These are phyloP conservation scores for Gerris buenoi DNA, from an alignment of 1,140 invertebrate species.

Conservation along the genomic window DNA sequence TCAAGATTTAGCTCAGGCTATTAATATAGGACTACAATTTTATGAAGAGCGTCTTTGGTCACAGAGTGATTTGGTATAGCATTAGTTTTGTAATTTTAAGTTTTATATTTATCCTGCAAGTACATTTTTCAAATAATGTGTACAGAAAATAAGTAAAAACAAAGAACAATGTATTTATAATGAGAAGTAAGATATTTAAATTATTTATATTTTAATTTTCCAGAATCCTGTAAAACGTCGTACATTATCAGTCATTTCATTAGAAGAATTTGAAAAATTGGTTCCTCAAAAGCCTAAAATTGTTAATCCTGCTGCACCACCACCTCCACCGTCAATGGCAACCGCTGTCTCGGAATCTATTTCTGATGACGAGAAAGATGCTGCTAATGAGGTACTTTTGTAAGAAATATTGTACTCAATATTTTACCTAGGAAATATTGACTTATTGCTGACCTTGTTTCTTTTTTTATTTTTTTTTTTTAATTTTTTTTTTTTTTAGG, in stretches of 20 bases:
- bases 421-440: too few species aligned
- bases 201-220: conserved; percentile 28
- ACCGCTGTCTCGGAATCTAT: conserved; percentile 11
- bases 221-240: not conserved
- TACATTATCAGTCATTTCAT: conserved; percentile 45
- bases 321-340: conserved; percentile 48
- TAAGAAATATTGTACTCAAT: too few species aligned
- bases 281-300: conserved; percentile 44
- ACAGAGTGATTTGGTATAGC: not conserved
- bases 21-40: conserved; percentile 86
- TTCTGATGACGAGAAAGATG: conserved; percentile 11
- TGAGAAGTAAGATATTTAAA: not conserved
- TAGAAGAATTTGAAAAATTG: conserved; percentile 73
- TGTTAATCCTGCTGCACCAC: conserved; percentile 50
- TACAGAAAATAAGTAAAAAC: too few species aligned
- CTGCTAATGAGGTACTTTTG: not conserved
- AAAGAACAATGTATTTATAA: too few species aligned
- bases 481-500: too few species aligned
- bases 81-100: too few species aligned
- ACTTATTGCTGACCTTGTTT: too few species aligned
- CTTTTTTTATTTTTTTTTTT: too few species aligned
- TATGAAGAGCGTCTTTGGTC: conserved; percentile 68
- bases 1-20: conserved; percentile 80
- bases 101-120: too few species aligned
- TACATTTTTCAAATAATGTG: too few species aligned